Evolutionary conservation across 2,113 vertebrate species (phyloP).

Genomic region (Paedocypris sp.): DNA sequence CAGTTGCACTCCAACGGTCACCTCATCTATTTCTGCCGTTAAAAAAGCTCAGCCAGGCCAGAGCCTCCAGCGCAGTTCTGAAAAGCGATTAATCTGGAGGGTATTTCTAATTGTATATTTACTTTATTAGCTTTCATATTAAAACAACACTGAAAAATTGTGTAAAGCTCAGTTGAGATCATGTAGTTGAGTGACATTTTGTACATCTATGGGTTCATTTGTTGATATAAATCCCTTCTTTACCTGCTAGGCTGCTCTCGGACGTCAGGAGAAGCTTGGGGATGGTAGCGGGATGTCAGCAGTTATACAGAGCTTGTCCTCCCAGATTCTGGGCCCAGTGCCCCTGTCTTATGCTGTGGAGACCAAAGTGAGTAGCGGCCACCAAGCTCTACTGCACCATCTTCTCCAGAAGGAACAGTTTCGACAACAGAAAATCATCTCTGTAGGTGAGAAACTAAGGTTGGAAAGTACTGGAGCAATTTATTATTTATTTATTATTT

Average conservation of each 20-base stretch:
- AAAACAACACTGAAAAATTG: no score
- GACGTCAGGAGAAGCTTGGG: conserved; percentile 77
- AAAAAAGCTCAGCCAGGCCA: conserved; percentile 47
- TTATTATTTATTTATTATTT: no score
- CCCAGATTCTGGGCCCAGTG: conserved; percentile 72
- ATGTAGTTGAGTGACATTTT: background rate
- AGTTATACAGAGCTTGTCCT: conserved; percentile 69
- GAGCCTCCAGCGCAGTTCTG: conserved; percentile 46
- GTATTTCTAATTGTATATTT: conserved; percentile 43
- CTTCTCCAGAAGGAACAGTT: conserved; percentile 93
- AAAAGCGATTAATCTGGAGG: conserved; percentile 52
- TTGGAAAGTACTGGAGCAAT: no score
- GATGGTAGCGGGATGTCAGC: conserved; percentile 56
- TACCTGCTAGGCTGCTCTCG: conserved; percentile 66
- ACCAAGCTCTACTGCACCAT: conserved; percentile 93
- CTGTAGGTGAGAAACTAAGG: conserved; percentile 64
- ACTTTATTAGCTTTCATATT: no score
- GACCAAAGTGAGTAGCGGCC: conserved; percentile 85
- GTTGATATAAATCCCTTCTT: background rate
- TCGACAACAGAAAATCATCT: conserved; percentile 87
- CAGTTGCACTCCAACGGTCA: conserved; percentile 51
- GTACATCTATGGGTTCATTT: no score
- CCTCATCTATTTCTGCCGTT: conserved; percentile 61
- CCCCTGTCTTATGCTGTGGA: conserved; percentile 73
- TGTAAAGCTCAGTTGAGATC: no score